Evolutionary conservation across 2,113 vertebrate genomes (phyloP), one percentile per base, ranked within the genome.

Genomic region (Dendrocopos noguchii): DNA sequence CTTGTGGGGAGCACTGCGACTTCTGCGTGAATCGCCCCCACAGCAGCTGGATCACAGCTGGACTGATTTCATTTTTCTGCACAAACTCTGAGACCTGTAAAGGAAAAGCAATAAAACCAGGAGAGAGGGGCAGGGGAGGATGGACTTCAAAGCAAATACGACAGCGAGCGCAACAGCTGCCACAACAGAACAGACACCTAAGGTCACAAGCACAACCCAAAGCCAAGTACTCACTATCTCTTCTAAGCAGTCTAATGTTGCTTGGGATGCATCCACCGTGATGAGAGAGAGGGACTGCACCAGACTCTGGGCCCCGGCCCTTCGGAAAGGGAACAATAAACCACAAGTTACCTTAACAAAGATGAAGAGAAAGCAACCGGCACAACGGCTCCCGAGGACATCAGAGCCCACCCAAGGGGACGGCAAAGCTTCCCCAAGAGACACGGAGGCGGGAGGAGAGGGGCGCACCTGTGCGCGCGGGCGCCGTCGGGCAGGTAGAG

Each of bases 31-130:
- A 99, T 20, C 84, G 96, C 57, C 99, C 99, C 99, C 99, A 99
- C 5, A 99, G 97, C 87, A 99, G 96, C 89, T 99, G 99, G 63
- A 98, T 97, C 33, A 99, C 99, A 44, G 97, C 97, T 11, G 98
- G 97, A 83, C 98, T 98, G 63, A 99, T 96, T 68, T 97, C 98
- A 63, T 97, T 98, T 63, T 98, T 98, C 96, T 98, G 97, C 93
- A 99, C 98, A 95, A 99, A 99, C 95, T 99, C 99, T 21, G 98
- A 98, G 61, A 99, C 97, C 99, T 99, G 95, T 22, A 68, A 76
- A 87, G 77, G 44, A 61, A 96, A 92, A 20, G 84, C 24, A 92
- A 22, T 20, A 34, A 17, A 65, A 81, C 47, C 57, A 72, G 20
- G 9, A 85, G 11, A 24, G 27, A 52, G 33, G 56, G 12, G 65